Evolutionary conservation across 2,797 vertebrate species (phyloP), one percentile per base, ranked within the genome.

Genomic region (Acridotheres tristis): DNA sequence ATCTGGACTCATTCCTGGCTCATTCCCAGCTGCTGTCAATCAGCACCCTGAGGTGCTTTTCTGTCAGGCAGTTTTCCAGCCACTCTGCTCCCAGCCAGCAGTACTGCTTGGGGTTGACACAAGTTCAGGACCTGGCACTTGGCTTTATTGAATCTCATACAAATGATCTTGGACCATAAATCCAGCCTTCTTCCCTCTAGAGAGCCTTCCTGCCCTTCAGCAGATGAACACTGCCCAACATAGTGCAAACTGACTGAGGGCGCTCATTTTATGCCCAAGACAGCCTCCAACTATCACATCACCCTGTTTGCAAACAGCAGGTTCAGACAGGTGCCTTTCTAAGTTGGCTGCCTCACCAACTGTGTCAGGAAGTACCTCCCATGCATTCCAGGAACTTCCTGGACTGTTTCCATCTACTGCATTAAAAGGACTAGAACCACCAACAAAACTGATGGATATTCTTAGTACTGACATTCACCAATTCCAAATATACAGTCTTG

Each of bases 151-250:
- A 73, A 59, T 32, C 34, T 29, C 59, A 54, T 42, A 78, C 26
- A 29, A 25, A 3, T 18, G 1, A 34, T 14, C 30, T 38, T 0
- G 0, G 27, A 65, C 34, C 16, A 20, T 15, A 9, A 51, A n/a
- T 72, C 47, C 59, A 36, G 34, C 13, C 16, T n/a, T 54, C 34
- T 22, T 61, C 53, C 22, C 30, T n/a, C 9, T 18, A 23, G 19
- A 66, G 22, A n/a, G 47, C 40, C 26, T 54, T 65, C 16, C 34
- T 25, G 5, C 34, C 16, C 34, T 59, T 22, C 34, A 72, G 45
- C 10, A 84, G n/a, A 47, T 16, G 19, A 82, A 51, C 32, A 45
- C 18, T 29, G 11, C 22, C 7, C 32, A 78, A 7, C 5, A 43
- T 17, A 11, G 16, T 54, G 36, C 16, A 78, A 72, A 84, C 19